Percentiles rank a stretch among this genome's conserved stretches.
phyloP scores from a whole-genome alignment of 2,113 vertebrate genomes.

The Cinclus mexicanus region DNA sequence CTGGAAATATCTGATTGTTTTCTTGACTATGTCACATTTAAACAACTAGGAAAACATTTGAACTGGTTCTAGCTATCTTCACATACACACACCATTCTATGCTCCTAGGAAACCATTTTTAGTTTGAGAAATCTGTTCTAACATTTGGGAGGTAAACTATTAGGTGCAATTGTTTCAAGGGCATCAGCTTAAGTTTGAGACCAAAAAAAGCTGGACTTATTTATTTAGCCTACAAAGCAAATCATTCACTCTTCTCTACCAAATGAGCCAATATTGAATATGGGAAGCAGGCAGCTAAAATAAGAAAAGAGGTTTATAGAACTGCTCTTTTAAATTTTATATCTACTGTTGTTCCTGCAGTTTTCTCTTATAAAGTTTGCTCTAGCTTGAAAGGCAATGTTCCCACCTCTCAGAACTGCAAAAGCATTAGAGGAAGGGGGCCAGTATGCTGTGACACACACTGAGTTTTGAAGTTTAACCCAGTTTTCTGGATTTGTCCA shows the following conservation, averaged over 20 bases:
- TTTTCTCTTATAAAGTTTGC: background rate
- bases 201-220: background rate
- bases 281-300: background rate
- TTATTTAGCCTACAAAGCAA: conserved; percentile 2
- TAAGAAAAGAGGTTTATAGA: background rate
- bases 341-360: background rate
- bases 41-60: background rate
- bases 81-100: background rate
- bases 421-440: fast-evolving
- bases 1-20: conserved; percentile 25
- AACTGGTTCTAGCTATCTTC: background rate
- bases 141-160: background rate
- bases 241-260: background rate
- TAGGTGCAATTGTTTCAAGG: background rate
- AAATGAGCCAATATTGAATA: background rate
- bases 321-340: background rate
- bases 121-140: background rate
- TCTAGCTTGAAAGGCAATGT: background rate
- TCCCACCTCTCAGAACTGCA: background rate
- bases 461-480: background rate
- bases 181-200: background rate
- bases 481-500: fast-evolving
- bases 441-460: background rate
- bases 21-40: background rate
- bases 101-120: background rate